These are phyloP conservation scores for Emesis furor DNA, from an alignment of 2,888 invertebrate genomes.

Conservation along the genomic window DNA sequence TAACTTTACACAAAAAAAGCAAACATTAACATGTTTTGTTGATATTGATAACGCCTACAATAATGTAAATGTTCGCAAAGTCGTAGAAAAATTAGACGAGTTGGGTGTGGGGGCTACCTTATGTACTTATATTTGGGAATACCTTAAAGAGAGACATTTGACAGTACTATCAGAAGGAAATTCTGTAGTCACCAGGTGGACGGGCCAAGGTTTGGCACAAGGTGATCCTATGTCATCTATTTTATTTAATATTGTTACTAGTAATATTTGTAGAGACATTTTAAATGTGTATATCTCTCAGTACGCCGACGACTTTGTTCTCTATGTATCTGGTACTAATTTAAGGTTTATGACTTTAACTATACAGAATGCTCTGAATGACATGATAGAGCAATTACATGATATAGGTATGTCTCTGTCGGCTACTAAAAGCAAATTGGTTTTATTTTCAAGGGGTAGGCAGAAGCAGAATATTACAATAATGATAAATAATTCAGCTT, in stretches of 20 bases:
- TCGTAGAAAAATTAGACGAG: background rate
- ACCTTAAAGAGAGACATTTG: conserved; percentile 6
- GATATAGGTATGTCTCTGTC: background rate
- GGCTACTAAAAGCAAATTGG: background rate
- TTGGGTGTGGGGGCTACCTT: background rate
- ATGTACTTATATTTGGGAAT: background rate
- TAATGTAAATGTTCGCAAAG: background rate
- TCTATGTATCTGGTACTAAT: background rate
- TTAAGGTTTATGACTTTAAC: background rate
- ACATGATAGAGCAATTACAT: background rate
- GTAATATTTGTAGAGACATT: conserved; percentile 2
- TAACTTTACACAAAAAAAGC: background rate
- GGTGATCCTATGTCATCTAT: conserved; percentile 4
- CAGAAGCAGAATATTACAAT: background rate
- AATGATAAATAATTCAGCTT: background rate
- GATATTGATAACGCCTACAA: background rate
- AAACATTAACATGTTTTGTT: background rate
- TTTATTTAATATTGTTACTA: conserved; percentile 1
- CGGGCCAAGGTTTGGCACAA: background rate
- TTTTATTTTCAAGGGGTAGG: conserved; percentile 20
- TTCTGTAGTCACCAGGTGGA: background rate
- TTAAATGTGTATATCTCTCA: background rate
- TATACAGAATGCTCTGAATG: background rate
- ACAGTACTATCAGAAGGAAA: background rate
- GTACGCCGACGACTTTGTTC: background rate